These are phyloP conservation scores for Chaetura pelagica DNA, from an alignment of 2,113 vertebrate species.

Conservation along the genomic window DNA sequence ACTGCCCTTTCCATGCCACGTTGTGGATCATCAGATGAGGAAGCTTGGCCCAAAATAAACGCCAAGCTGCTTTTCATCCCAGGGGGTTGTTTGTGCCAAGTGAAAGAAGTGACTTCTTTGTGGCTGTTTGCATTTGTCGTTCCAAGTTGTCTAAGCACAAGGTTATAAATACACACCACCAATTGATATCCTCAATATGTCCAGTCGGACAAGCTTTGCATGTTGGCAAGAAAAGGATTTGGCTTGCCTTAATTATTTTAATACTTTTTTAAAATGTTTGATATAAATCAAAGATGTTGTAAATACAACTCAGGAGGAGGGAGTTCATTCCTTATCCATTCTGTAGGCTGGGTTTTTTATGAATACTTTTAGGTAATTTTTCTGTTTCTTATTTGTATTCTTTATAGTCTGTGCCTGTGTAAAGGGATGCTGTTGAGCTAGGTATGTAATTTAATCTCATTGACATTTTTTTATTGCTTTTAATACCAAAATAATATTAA, in stretches of 20 bases:
- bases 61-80: conserved; percentile 70
- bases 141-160: conserved; percentile 70
- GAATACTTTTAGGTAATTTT: background rate
- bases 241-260: conserved; percentile 71
- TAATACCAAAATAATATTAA: background rate
- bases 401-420: background rate
- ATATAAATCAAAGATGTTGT: conserved; percentile 67
- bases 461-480: background rate
- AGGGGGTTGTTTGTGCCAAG: conserved; percentile 63
- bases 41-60: conserved; percentile 57
- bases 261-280: conserved; percentile 18
- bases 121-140: conserved; percentile 71
- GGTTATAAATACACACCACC: conserved; percentile 74
- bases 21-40: conserved; percentile 7
- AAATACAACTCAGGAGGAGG: conserved; percentile 11
- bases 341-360: background rate
- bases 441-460: background rate
- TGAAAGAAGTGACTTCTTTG: conserved; percentile 69
- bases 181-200: conserved; percentile 81
- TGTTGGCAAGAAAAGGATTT: conserved; percentile 73
- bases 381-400: background rate
- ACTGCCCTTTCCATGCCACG: conserved; percentile 35
- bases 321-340: background rate
- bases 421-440: background rate
- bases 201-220: conserved; percentile 73